Evolutionary conservation across 1,140 invertebrate genomes (phyloP).

Genomic region (Drosophila busckii): DNA sequence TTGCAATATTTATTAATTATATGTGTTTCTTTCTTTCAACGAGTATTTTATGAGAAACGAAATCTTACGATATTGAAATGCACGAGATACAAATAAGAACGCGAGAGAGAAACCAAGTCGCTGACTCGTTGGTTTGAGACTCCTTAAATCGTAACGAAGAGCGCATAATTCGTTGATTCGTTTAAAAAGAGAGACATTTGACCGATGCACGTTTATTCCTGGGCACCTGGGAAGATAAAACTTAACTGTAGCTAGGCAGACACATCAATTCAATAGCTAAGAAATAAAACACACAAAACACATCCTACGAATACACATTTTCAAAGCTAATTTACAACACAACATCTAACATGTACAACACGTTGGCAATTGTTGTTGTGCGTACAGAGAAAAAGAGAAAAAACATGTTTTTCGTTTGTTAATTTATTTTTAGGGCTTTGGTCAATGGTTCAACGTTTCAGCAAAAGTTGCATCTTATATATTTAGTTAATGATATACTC

Average conservation of each 20-base stretch:
- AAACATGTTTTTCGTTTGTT: slow-evolving; percentile 77
- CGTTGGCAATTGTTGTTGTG: slow-evolving; percentile 56
- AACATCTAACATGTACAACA: slow-evolving; percentile 49
- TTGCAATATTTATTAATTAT: slow-evolving; percentile 65
- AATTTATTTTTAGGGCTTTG: slow-evolving; percentile 85
- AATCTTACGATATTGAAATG: slow-evolving; percentile 31
- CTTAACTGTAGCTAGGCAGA: slow-evolving; percentile 37
- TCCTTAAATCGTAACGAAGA: too few species aligned
- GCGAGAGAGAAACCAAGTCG: slow-evolving; percentile 1
- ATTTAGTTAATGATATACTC: slow-evolving; percentile 97
- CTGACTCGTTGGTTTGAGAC: neutral
- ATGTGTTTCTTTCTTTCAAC: slow-evolving; percentile 71
- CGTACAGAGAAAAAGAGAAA: slow-evolving; percentile 45
- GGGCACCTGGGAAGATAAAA: slow-evolving; percentile 1
- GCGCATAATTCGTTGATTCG: slow-evolving; percentile 53
- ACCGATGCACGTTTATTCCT: slow-evolving; percentile 15
- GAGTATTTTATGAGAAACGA: slow-evolving; percentile 44
- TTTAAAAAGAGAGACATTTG: slow-evolving; percentile 19
- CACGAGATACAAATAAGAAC: slow-evolving; percentile 14
- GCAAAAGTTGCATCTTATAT: slow-evolving; percentile 97
- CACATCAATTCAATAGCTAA: neutral
- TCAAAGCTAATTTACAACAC: too few species aligned
- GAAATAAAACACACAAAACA: slow-evolving; percentile 7
- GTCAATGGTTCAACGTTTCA: slow-evolving; percentile 89
- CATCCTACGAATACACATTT: slow-evolving; percentile 7